These are phyloP conservation scores for Entomyzon cyanotis DNA, from an alignment of 2,113 vertebrate genomes.

Conservation along the genomic window DNA sequence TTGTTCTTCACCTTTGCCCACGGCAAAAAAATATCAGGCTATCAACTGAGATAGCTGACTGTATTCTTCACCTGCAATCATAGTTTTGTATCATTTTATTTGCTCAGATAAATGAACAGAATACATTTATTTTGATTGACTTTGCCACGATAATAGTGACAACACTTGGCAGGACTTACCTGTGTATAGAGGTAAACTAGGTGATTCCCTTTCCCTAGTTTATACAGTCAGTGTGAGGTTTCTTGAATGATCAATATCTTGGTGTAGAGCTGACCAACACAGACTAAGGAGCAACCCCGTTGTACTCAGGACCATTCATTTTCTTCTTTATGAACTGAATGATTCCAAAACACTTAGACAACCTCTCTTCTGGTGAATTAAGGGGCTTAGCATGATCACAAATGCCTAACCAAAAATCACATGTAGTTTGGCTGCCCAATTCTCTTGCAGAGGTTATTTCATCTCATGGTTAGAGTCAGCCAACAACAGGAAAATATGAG, in stretches of 20 bases:
- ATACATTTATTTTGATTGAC: background rate
- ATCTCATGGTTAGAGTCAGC: background rate
- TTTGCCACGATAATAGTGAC: background rate
- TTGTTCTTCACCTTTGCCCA: background rate
- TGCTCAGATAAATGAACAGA: background rate
- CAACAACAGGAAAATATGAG: background rate
- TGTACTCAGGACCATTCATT: background rate
- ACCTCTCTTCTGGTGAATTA: background rate
- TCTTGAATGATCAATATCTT: background rate
- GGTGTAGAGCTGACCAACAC: background rate
- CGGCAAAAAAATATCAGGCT: background rate
- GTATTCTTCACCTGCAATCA: background rate
- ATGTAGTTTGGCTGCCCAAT: background rate
- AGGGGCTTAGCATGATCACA: background rate
- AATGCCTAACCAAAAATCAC: background rate
- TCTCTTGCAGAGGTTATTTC: background rate
- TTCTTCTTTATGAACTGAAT: background rate
- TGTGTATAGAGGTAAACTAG: background rate
- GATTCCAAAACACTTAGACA: background rate
- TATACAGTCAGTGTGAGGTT: background rate
- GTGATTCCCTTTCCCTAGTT: background rate
- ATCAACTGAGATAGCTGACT: background rate
- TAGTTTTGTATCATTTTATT: background rate
- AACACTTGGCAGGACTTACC: background rate
- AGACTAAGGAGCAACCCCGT: background rate